Evolutionary conservation across 2,797 vertebrate genomes (phyloP).

Genomic region (Melanotaenia trifasciata): DNA sequence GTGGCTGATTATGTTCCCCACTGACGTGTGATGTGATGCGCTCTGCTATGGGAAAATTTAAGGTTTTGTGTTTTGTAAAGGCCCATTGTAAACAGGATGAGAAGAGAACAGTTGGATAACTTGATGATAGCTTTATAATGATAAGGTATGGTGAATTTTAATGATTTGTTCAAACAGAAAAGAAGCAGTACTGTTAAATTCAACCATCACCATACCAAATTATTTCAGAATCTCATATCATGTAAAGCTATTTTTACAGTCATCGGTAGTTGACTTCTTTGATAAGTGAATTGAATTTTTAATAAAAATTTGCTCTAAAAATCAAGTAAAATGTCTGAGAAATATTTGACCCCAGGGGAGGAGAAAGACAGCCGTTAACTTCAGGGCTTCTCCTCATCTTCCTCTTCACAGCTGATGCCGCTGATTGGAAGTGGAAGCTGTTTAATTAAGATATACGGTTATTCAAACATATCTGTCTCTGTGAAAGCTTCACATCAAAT

Average conservation of each 20-base stretch:
- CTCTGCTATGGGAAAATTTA: constrained; percentile 77
- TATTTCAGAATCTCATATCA: neutral
- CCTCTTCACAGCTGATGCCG: neutral
- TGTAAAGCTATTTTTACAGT: neutral
- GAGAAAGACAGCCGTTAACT: neutral
- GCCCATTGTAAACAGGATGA: constrained; percentile 67
- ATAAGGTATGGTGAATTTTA: constrained; percentile 39
- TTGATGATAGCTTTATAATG: constrained; percentile 61
- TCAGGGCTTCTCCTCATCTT: neutral
- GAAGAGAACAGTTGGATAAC: constrained; percentile 70
- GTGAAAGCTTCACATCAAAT: neutral
- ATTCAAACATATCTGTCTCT: neutral
- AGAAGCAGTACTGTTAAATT: constrained; percentile 16
- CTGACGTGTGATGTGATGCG: constrained; percentile 69
- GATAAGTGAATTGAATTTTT: neutral
- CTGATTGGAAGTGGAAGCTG: neutral
- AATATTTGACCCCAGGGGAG: neutral
- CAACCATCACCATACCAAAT: constrained; percentile 8
- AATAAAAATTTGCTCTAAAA: neutral
- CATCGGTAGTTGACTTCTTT: neutral
- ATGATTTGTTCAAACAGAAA: constrained; percentile 37
- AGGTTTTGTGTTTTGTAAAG: constrained; percentile 69
- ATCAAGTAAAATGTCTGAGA: neutral
- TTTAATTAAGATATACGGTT: neutral
- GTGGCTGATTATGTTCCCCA: constrained; percentile 69